Conservation (phyloP, 2,797 vertebrate species). For the Gorsachius magnificus region DNA sequence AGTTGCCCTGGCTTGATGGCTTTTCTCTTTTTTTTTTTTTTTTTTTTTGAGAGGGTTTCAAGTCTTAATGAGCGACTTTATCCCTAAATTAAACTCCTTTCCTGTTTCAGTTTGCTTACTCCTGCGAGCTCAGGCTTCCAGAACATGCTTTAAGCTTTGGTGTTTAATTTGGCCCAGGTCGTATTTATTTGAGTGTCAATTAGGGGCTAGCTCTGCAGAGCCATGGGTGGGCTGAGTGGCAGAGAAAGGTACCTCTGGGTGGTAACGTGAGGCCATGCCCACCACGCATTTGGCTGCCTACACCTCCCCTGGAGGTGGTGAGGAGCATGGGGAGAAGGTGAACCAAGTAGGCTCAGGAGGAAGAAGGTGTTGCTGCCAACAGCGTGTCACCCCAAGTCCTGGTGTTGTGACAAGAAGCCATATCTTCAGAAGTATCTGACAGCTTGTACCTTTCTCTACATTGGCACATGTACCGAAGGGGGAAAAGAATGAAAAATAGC, state of each 20-base stretch:
- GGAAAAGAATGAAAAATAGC: neutral
- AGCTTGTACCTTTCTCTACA: neutral
- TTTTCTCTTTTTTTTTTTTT: neutral
- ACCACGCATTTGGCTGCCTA: neutral
- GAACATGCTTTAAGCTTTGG: neutral
- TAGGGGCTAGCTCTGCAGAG: neutral
- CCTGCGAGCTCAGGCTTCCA: neutral
- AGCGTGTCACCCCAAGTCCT: neutral
- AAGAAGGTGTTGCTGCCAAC: neutral
- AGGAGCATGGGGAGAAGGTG: neutral
- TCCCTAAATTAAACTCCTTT: neutral
- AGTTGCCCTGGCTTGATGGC: neutral
- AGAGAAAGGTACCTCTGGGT: neutral
- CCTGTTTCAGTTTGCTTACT: neutral
- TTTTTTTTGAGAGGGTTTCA: neutral
- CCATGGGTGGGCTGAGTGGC: neutral
- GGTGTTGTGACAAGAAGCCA: accelerated
- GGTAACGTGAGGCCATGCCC: neutral
- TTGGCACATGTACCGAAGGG: neutral
- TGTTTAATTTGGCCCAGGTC: neutral
- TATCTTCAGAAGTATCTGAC: neutral
- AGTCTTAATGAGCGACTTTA: neutral
- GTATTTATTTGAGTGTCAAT: neutral
- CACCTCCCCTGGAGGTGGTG: neutral
- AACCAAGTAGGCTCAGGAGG: neutral